Evolutionary conservation across 2,888 invertebrate genomes (phyloP).

Genomic region (Athripsodes cinereus): DNA sequence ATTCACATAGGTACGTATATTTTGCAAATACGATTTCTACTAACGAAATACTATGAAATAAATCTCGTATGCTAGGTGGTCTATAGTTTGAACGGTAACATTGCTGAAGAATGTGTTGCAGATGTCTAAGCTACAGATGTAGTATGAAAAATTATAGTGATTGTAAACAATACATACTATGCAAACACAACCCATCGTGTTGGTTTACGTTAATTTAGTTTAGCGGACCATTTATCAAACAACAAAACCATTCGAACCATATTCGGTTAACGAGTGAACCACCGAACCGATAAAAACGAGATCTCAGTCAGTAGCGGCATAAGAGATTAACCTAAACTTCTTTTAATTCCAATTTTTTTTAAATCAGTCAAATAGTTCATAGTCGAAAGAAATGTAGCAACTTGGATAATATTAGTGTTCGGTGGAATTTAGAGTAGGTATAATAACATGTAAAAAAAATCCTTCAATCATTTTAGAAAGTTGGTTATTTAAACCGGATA

Average conservation of each 20-base stretch:
- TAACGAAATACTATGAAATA: too few species aligned
- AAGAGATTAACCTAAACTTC: too few species aligned
- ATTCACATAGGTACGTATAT: too few species aligned
- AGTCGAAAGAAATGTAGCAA: too few species aligned
- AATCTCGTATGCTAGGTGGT: not conserved
- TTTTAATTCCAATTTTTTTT: too few species aligned
- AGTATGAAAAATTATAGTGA: not conserved
- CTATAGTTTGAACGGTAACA: not conserved
- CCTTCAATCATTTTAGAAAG: too few species aligned
- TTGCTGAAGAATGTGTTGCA: not conserved
- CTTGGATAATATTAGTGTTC: too few species aligned
- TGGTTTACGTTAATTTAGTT: conserved; percentile 17
- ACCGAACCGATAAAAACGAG: conserved; percentile 2
- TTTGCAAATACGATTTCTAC: too few species aligned
- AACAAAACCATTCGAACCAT: conserved; percentile 10
- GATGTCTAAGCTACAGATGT: not conserved
- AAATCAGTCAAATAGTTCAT: too few species aligned
- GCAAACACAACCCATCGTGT: conserved; percentile 1
- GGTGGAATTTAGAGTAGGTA: too few species aligned
- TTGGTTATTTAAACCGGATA: too few species aligned
- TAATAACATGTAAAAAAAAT: too few species aligned
- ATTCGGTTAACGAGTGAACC: conserved; percentile 8
- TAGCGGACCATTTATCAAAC: conserved; percentile 21
- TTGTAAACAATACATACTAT: conserved; percentile 6
- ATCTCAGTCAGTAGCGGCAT: not conserved